These are phyloP conservation scores for Bombus cullumanus DNA, from an alignment of 1,140 invertebrate species.

Conservation along the genomic window DNA sequence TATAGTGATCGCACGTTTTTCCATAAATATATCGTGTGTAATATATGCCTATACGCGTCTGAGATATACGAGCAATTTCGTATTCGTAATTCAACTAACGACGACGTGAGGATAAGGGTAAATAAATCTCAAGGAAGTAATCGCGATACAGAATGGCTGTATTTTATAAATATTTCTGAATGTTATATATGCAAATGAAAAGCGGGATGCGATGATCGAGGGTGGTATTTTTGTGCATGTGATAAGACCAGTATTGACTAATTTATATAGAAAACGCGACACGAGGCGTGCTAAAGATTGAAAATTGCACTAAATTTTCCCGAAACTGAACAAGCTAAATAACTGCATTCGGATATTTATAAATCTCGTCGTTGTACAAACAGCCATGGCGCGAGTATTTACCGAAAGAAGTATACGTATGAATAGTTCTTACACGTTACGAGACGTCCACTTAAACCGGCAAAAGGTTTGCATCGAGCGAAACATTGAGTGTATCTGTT, in stretches of 20 bases:
- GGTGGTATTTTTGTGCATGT: neutral
- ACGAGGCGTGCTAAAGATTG: neutral
- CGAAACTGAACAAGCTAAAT: neutral
- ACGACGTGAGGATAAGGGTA: no score
- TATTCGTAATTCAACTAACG: neutral
- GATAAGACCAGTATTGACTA: neutral
- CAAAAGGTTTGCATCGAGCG: neutral
- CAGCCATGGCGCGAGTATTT: neutral
- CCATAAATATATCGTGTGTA: neutral
- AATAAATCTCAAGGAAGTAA: neutral
- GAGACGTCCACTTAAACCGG: no score
- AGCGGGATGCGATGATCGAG: neutral
- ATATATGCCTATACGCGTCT: neutral
- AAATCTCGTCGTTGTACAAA: neutral
- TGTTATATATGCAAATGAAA: neutral
- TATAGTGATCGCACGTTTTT: neutral
- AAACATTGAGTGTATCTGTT: neutral
- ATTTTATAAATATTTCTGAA: neutral
- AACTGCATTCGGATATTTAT: neutral
- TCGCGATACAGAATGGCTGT: neutral
- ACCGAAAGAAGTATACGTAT: neutral
- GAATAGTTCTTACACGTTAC: neutral
- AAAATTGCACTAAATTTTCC: neutral
- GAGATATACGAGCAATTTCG: neutral
- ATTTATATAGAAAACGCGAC: neutral